Evolutionary conservation across 2,113 vertebrate genomes (phyloP).

Genomic region (Apeltes quadracus): DNA sequence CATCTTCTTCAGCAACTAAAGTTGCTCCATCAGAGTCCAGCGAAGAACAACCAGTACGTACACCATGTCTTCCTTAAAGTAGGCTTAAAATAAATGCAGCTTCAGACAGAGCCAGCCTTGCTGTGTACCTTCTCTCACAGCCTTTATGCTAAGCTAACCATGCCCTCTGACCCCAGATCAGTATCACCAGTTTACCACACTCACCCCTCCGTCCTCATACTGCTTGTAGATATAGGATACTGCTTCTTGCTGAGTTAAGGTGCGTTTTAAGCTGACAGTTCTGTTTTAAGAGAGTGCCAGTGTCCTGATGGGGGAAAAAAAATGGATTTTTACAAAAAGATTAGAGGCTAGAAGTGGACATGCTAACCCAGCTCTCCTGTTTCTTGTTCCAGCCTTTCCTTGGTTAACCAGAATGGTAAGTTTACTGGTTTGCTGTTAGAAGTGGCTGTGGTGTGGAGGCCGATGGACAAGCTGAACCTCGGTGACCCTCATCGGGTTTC

Average conservation of each 20-base stretch:
- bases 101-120: neutral
- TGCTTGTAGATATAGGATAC: neutral
- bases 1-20: constrained; percentile 32
- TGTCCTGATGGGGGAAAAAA: neutral
- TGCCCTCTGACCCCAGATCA: neutral
- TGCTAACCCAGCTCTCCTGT: constrained; percentile 36
- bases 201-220: neutral
- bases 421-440: constrained; percentile 14
- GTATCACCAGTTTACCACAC: neutral
- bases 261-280: neutral
- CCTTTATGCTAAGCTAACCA: neutral
- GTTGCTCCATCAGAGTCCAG: neutral
- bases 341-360: neutral
- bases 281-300: neutral
- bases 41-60: constrained; percentile 49
- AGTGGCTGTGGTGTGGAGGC: constrained; percentile 14
- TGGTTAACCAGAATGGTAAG: constrained; percentile 60
- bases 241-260: neutral
- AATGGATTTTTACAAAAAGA: neutral
- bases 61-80: neutral
- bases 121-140: neutral
- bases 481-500: constrained; percentile 1
- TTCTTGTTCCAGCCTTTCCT: constrained; percentile 66
- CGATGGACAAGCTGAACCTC: neutral
- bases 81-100: neutral